Evolutionary conservation across 2,113 vertebrate genomes (phyloP).

Genomic region (Morphnarchus princeps): DNA sequence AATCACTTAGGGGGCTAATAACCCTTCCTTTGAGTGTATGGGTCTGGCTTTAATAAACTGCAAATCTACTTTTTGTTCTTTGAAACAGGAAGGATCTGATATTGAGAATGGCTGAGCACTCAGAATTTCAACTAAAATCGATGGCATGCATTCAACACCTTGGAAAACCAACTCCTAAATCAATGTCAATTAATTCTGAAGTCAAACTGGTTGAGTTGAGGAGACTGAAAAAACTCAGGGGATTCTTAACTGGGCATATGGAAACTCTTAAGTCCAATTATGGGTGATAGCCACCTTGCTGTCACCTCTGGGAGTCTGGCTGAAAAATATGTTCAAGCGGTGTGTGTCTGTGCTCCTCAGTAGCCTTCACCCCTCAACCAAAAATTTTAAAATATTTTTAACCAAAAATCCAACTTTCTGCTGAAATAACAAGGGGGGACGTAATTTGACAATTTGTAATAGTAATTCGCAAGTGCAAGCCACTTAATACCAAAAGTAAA

Average conservation of each 20-base stretch:
- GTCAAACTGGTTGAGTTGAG: background rate
- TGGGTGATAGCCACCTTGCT: background rate
- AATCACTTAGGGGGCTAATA: conserved; percentile 22
- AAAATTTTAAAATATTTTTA: background rate
- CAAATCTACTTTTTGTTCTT: conserved; percentile 16
- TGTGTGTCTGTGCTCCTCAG: background rate
- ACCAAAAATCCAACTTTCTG: background rate
- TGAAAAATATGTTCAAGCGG: background rate
- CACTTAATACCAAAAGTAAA: background rate
- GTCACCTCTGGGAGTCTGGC: background rate
- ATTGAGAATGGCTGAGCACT: background rate
- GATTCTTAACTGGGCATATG: background rate
- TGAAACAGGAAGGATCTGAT: conserved; percentile 4
- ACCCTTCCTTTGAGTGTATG: background rate
- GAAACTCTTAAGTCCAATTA: conserved; percentile 15
- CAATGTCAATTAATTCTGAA: background rate
- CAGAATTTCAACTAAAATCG: background rate
- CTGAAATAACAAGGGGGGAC: background rate
- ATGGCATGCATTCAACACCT: background rate
- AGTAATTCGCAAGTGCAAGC: background rate
- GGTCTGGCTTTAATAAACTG: conserved; percentile 47
- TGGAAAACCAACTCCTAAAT: conserved; percentile 8
- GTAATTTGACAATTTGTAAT: background rate
- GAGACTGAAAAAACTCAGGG: background rate
- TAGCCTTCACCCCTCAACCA: background rate